phyloP scores from a whole-genome alignment of 2,888 invertebrate species.

The Cerastis rubricosa region DNA sequence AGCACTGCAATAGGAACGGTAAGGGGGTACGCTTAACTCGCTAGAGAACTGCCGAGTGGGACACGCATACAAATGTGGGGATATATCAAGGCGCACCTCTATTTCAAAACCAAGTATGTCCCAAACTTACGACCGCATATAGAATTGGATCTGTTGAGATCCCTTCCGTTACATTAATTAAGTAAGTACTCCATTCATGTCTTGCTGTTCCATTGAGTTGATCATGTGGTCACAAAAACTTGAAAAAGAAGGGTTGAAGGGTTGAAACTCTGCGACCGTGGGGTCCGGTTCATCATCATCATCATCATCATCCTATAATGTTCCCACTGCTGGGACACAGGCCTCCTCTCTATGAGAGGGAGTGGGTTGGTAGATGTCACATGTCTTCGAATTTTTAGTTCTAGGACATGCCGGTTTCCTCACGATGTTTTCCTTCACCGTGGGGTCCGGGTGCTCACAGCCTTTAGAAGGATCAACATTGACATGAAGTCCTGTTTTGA shows the following conservation, averaged over 20 bases:
- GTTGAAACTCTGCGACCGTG: no score
- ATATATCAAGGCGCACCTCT: constrained; percentile 45
- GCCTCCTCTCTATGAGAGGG: no score
- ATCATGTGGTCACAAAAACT: not conserved
- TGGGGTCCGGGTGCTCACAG: no score
- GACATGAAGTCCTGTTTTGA: not conserved
- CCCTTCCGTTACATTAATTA: constrained; percentile 44
- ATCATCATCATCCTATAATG: no score
- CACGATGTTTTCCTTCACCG: no score
- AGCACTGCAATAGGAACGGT: constrained; percentile 44
- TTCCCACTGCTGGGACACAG: no score
- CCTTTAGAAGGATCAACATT: no score
- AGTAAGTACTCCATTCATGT: constrained; percentile 2
- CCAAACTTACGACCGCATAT: constrained; percentile 46
- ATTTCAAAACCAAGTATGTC: constrained; percentile 42
- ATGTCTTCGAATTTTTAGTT: no score
- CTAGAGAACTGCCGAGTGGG: constrained; percentile 43
- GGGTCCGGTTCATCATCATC: no score
- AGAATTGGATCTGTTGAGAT: constrained; percentile 36
- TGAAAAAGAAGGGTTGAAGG: no score
- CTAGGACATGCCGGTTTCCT: no score
- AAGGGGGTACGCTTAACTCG: constrained; percentile 48
- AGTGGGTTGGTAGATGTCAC: no score
- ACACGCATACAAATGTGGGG: constrained; percentile 60
- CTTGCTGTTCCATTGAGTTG: not conserved